Evolutionary conservation across 2,888 invertebrate genomes (phyloP).

Genomic region (Ormia ochracea): DNA sequence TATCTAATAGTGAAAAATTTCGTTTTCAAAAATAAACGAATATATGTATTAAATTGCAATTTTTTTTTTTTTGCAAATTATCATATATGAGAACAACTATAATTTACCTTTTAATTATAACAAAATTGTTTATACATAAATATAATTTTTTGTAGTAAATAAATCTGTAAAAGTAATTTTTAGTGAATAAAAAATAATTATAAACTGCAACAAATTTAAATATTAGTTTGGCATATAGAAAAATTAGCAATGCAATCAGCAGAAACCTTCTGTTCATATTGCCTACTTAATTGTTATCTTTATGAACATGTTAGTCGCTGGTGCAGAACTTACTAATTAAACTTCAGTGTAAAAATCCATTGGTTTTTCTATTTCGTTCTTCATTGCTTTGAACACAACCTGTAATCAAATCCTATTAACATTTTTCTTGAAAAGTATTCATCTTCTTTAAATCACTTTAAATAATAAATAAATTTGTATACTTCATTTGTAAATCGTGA

Average conservation of each 20-base stretch:
- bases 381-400: conserved; percentile 36
- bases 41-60: too few relatives aligned
- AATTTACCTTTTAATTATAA: too few relatives aligned
- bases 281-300: conserved; percentile 5
- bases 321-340: conserved; percentile 13
- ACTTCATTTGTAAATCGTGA: not conserved
- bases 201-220: not conserved
- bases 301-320: not conserved
- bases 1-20: too few relatives aligned
- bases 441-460: not conserved
- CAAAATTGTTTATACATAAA: too few relatives aligned
- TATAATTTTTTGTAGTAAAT: not conserved
- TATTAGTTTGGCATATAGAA: conserved; percentile 53
- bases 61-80: too few relatives aligned
- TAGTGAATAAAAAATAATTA: not conserved
- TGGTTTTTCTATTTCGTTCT: conserved; percentile 8
- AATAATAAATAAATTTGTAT: not conserved
- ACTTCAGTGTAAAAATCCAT: too few relatives aligned
- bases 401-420: not conserved
- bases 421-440: conserved; percentile 17
- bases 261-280: too few relatives aligned
- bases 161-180: too few relatives aligned
- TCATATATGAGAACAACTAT: too few relatives aligned
- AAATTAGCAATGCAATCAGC: conserved; percentile 14
- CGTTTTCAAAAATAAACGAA: too few relatives aligned